Evolutionary conservation across 2,888 invertebrate species (phyloP).

Genomic region (Pelosia muscerda): DNA sequence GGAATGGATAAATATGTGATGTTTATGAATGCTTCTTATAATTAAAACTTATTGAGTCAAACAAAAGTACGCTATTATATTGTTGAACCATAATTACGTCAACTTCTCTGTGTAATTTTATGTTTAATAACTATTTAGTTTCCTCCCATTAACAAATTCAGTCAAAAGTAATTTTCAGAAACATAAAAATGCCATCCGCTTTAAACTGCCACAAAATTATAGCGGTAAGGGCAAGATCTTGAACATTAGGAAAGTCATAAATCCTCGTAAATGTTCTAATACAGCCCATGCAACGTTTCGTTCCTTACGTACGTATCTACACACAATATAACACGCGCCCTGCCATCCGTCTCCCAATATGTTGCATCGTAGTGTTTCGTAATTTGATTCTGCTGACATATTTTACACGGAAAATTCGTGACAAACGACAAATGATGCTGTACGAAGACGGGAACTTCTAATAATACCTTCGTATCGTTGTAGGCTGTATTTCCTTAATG

Average conservation of each 20-base stretch:
- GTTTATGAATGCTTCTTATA: too few species aligned
- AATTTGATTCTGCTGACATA: slow-evolving; percentile 83
- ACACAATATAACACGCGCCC: slow-evolving; percentile 62
- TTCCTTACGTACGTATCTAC: slow-evolving; percentile 57
- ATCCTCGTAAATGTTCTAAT: slow-evolving; percentile 69
- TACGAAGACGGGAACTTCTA: slow-evolving; percentile 40
- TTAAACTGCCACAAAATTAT: slow-evolving; percentile 64
- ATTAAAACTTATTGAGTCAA: too few species aligned
- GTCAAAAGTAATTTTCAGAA: slow-evolving; percentile 11
- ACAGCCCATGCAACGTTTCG: slow-evolving; percentile 69
- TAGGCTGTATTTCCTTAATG: slow-evolving; percentile 48
- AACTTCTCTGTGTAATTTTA: neutral
- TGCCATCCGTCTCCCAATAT: slow-evolving; percentile 74
- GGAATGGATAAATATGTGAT: too few species aligned
- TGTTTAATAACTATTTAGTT: neutral
- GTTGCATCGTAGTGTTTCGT: slow-evolving; percentile 69
- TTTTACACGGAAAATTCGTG: slow-evolving; percentile 76
- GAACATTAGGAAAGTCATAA: slow-evolving; percentile 75
- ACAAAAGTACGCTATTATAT: too few species aligned
- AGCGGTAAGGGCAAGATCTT: slow-evolving; percentile 56
- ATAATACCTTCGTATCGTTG: slow-evolving; percentile 56
- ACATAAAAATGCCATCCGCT: slow-evolving; percentile 37
- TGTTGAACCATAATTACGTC: too few species aligned
- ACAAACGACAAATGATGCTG: slow-evolving; percentile 65
- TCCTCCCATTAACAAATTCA: neutral